Conservation (phyloP, 37 sponge, comb jelly and placozoan genomes). For the Tethya wilhelma region DNA sequence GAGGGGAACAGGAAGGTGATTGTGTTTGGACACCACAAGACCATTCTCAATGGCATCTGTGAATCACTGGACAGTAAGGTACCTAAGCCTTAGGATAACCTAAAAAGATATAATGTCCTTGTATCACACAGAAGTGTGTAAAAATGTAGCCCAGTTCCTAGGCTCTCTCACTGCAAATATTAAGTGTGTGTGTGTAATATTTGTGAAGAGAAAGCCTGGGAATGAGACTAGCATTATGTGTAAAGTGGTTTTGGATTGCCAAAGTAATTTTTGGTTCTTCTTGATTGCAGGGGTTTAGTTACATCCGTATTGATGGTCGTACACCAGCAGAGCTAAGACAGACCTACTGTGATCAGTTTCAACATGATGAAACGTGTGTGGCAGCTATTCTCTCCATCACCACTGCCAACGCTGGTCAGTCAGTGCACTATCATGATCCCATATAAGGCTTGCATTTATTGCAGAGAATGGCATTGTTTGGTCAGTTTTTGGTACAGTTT, state of each 20-base stretch:
- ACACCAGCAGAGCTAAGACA: conserved; percentile 81
- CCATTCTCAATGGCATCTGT: conserved; percentile 64
- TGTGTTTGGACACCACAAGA: conserved; percentile 91
- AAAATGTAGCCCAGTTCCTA: no score
- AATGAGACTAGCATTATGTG: no score
- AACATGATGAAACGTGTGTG: conserved; percentile 69
- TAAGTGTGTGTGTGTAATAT: no score
- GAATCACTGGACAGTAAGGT: conserved; percentile 48
- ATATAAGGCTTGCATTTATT: neutral
- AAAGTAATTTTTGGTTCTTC: neutral
- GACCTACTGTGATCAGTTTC: conserved; percentile 83
- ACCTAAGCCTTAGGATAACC: neutral
- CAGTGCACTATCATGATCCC: neutral
- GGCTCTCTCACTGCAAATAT: no score
- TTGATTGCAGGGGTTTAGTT: conserved; percentile 25
- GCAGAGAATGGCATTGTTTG: neutral
- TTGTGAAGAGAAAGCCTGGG: no score
- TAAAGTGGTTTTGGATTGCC: neutral
- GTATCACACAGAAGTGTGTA: no score
- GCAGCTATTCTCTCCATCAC: conserved; percentile 93
- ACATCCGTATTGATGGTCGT: conserved; percentile 86
- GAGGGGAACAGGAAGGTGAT: conserved; percentile 86
- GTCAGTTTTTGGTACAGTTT: neutral
- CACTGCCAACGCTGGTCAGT: conserved; percentile 79
- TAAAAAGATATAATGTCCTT: neutral